Evolutionary conservation across 2,113 vertebrate species (phyloP).

Genomic region (Corvus moneduloides): DNA sequence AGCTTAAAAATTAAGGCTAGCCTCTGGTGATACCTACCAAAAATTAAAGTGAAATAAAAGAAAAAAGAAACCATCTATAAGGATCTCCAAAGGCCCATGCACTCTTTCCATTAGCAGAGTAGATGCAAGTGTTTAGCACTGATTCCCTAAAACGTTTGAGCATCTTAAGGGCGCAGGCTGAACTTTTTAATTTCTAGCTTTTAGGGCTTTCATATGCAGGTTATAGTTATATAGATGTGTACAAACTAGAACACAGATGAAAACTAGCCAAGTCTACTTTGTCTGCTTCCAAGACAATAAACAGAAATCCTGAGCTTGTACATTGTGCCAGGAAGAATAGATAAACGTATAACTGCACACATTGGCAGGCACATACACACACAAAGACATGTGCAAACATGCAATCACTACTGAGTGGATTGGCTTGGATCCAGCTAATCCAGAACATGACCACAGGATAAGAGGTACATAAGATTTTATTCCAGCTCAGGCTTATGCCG

Average conservation of each 20-base stretch:
- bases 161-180: neutral
- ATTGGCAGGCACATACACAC: accelerated
- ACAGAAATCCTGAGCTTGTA: neutral
- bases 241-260: neutral
- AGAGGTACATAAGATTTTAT: neutral
- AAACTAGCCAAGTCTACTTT: neutral
- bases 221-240: no score
- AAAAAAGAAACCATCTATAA: neutral
- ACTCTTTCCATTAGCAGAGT: neutral
- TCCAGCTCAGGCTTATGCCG: neutral
- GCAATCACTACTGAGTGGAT: neutral
- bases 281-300: neutral
- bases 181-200: neutral
- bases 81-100: neutral
- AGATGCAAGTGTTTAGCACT: neutral
- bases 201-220: neutral
- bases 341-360: neutral
- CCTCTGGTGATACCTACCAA: neutral
- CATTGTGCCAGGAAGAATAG: neutral
- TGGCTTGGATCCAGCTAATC: neutral
- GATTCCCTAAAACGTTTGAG: neutral
- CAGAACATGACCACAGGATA: neutral
- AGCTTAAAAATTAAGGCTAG: neutral
- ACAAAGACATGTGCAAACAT: neutral
- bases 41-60: neutral